These are phyloP conservation scores for Microctonus hyperodae DNA, from an alignment of 2,888 invertebrate species.

Conservation along the genomic window DNA sequence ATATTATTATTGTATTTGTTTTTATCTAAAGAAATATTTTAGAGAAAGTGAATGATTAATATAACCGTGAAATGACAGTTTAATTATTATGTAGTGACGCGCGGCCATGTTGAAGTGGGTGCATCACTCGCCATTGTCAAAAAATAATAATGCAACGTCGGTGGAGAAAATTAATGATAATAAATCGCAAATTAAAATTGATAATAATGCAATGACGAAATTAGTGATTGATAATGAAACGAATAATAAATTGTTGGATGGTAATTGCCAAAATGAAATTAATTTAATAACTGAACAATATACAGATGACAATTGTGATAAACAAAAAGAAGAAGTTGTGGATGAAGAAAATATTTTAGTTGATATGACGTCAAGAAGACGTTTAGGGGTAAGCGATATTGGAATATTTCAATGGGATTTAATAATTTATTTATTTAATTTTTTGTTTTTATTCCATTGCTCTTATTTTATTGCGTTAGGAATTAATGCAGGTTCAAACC, in stretches of 20 bases:
- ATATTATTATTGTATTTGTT: neutral
- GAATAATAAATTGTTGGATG: constrained; percentile 3
- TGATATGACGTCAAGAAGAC: constrained; percentile 44
- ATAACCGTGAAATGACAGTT: neutral
- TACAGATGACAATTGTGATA: constrained; percentile 9
- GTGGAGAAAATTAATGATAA: neutral
- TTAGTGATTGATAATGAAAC: constrained; percentile 15
- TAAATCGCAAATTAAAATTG: constrained; percentile 26
- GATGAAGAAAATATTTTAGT: constrained; percentile 41
- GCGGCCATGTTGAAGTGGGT: constrained; percentile 60
- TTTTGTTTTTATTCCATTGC: neutral
- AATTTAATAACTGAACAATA: constrained; percentile 1
- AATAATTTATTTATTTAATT: neutral
- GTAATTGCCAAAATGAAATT: constrained; percentile 19
- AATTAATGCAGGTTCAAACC: too few species aligned
- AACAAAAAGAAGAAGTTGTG: constrained; percentile 27
- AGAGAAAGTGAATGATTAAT: neutral
- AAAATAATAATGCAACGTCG: constrained; percentile 41
- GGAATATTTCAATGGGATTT: neutral
- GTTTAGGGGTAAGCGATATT: constrained; percentile 48
- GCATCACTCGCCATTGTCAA: constrained; percentile 53
- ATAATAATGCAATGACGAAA: constrained; percentile 15
- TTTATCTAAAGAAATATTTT: neutral
- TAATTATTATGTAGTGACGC: constrained; percentile 41
- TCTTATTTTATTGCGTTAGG: too few species aligned